Evolutionary conservation across 2,797 vertebrate genomes (phyloP), one percentile per base, ranked within the genome.

Genomic region (Rachycentron canadum): DNA sequence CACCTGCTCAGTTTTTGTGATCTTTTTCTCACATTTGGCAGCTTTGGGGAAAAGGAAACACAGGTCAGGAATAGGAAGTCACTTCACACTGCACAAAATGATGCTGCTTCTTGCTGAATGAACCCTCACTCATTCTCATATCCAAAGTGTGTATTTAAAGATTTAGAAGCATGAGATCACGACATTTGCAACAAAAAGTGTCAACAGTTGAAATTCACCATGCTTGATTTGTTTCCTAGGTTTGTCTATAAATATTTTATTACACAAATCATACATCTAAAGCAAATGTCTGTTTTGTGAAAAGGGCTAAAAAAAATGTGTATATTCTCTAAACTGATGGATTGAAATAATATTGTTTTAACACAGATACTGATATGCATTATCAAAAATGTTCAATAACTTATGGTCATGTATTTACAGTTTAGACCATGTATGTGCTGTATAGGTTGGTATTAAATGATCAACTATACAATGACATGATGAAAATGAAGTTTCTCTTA

Each of bases 51-150:
- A 79, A 77, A 59, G 82, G 87, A 88, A 86, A 73, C 36, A 2
- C 0, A 56, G 71, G 73, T 77, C 70, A 76, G 68, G 71, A 88
- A 73, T 66, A 83, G 83, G 77, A 85, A 85, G 73, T 79, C 26
- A 75, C 61, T 77, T 79, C 73, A 79, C 76, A 40, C 41, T 13
- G 36, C 66, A 74, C 63, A 60, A 49, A 69, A 75, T 56, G 59
- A 80, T 49, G 50, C 38, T 36, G 71, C 71, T 75, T 90, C 78
- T 81, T 83, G 41, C 13, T 4, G 28, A 14, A 10, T 7, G 28
- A 47, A 59, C 6, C 25, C 5, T 23, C 2, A 52, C n/a, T 69
- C 21, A 4, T 8, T 36, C 17, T 19, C 21, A 40, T 41, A n/a
- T 38, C 58, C 7, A 40, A 43, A 32, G 17, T 26, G 0, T 7